Evolutionary conservation across 2,888 invertebrate species (phyloP), one percentile per base, ranked within the genome.

Genomic region (Cosmia trapezina): DNA sequence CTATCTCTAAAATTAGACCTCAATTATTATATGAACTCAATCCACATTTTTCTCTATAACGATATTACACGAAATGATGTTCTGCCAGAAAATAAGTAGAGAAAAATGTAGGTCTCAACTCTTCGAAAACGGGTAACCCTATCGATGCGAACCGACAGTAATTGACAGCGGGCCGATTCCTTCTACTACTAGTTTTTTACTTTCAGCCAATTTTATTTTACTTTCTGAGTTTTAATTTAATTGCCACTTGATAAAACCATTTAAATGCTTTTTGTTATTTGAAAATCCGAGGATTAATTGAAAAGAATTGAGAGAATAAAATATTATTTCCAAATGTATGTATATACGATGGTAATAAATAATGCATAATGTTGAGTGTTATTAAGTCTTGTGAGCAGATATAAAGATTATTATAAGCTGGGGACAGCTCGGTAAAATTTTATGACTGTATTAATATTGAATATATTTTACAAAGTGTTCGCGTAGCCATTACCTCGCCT

Each of bases 131-230:
- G 51, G 37, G 43, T 66, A 65, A 80, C 64, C 62, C 86, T 87
- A 83, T 86, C 70, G 61, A 76, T 45, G 62, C 69, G 73, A 89
- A 87, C 86, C 83, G 83, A 88, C 87, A 85, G 89, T 94, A 94
- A 94, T 94, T 94, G 94, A 94, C 94, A 93, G 92, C 81, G 71
- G 86, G 83, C 81, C 83, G 87, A 87, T 86, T 88, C 89, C 89
- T 91, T 93, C 93, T 92, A 91, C 91, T 87, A 83, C 85, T 84
- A 86, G 86, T 85, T 89, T 63, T 49, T 54, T 54, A 33, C 51
- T 33, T 88, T 83, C 77, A 84, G 77, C 70, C 85, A 88, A 87
- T 28, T 28, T 28, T 28, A 28, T 28, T 28, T 28, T 51, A 45
- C 49, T 69, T 74, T 74, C 11, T 5, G 17, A 61, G 22, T 57